A percentile compares a stretch with the other conserved stretches of the same genome.
These are phyloP conservation scores for Rhinoraja longicauda DNA, from an alignment of 2,797 vertebrate species.

Conservation along the genomic window DNA sequence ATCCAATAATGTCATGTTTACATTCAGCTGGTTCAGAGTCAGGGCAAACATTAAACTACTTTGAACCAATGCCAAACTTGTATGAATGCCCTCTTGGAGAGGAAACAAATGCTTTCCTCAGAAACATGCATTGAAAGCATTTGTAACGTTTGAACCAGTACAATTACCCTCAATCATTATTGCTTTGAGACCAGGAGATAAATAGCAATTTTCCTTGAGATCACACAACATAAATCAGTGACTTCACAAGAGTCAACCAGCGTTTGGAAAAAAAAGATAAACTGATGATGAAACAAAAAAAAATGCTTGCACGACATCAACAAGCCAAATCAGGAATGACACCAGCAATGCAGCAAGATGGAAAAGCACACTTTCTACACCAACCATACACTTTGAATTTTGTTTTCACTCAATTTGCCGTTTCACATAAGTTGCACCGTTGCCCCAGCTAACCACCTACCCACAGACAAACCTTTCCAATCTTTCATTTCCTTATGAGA, in stretches of 20 bases:
- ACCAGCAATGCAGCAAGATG: not conserved
- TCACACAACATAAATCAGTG: not conserved
- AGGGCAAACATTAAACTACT: not conserved
- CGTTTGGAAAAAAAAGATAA: too few relatives aligned
- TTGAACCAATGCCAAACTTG: not conserved
- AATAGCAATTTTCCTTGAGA: not conserved
- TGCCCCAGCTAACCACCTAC: not conserved
- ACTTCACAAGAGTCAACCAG: too few relatives aligned
- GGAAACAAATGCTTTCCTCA: not conserved
- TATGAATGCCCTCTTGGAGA: not conserved
- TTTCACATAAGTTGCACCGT: not conserved
- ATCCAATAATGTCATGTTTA: not conserved
- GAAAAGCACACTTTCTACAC: not conserved
- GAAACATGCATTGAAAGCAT: not conserved
- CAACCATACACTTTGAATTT: not conserved
- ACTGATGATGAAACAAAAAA: not conserved
- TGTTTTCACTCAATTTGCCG: not conserved
- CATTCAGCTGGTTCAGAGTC: not conserved
- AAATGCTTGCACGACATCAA: not conserved
- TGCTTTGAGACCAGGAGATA: not conserved
- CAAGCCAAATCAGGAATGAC: not conserved
- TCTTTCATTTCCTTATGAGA: not conserved
- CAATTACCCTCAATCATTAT: not conserved
- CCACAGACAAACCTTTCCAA: not conserved
- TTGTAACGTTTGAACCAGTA: not conserved